These are phyloP conservation scores for Steatornis caripensis DNA, from an alignment of 2,113 vertebrate genomes.

Conservation along the genomic window DNA sequence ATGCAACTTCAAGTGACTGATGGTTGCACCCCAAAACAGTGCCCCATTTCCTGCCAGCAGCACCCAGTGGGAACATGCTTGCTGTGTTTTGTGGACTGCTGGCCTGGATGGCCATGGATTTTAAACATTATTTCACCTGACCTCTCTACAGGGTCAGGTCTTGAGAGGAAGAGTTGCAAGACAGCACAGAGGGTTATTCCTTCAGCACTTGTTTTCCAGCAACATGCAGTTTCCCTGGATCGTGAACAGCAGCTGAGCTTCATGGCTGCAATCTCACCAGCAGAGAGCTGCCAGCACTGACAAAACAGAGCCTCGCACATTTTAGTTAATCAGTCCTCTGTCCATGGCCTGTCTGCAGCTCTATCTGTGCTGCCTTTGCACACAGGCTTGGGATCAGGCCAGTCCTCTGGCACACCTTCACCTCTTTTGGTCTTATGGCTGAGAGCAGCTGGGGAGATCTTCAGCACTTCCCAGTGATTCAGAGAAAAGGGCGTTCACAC, in stretches of 20 bases:
- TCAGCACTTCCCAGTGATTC: neutral
- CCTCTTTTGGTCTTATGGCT: neutral
- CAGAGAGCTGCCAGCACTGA: neutral
- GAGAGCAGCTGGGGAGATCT: neutral
- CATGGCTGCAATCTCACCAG: rapidly evolving
- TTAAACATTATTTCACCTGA: neutral
- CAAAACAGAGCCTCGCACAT: neutral
- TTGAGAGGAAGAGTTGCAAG: neutral
- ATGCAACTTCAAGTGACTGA: neutral
- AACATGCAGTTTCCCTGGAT: neutral
- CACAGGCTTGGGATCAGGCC: neutral
- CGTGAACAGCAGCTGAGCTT: neutral
- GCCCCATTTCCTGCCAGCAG: neutral
- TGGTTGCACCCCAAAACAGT: neutral
- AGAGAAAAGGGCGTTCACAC: neutral
- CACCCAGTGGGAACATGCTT: neutral
- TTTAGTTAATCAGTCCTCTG: neutral
- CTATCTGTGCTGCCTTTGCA: neutral
- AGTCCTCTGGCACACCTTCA: neutral
- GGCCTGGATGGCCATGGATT: neutral
- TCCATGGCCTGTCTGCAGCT: neutral
- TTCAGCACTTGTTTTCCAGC: neutral
- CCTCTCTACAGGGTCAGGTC: neutral
- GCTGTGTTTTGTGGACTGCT: neutral
- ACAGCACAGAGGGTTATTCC: neutral